phyloP scores from a whole-genome alignment of 2,797 vertebrate species.

The Telmatherina bonti region DNA sequence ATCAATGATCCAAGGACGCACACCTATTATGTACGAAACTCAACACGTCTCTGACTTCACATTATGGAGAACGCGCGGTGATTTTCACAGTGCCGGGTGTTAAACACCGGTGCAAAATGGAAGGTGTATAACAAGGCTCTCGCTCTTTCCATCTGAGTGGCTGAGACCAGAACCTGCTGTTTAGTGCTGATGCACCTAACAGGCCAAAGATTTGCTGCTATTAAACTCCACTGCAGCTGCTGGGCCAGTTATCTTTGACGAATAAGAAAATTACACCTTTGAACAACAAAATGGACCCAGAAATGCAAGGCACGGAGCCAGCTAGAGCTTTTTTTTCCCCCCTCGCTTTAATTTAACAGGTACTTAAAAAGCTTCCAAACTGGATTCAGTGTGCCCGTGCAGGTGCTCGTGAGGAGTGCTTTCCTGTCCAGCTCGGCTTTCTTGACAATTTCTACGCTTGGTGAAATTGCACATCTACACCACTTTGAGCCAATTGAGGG shows the following conservation, averaged over 20 bases:
- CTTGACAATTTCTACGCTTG: slow-evolving; percentile 8
- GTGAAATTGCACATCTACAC: slow-evolving; percentile 29
- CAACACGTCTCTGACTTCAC: background rate
- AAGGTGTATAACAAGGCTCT: slow-evolving; percentile 15
- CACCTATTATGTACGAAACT: slow-evolving; percentile 5
- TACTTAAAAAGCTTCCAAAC: slow-evolving; percentile 42
- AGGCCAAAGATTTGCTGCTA: slow-evolving; percentile 48
- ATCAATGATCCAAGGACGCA: background rate
- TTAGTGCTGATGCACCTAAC: slow-evolving; percentile 54
- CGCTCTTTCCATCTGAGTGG: slow-evolving; percentile 36
- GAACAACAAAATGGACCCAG: slow-evolving; percentile 41
- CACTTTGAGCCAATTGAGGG: slow-evolving; percentile 9
- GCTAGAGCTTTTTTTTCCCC: slow-evolving; percentile 19
- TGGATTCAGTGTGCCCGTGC: slow-evolving; percentile 23
- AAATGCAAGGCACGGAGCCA: slow-evolving; percentile 22
- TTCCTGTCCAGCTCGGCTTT: slow-evolving; percentile 17
- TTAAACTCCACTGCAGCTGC: slow-evolving; percentile 41
- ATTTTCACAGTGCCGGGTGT: background rate
- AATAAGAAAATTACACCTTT: slow-evolving; percentile 63
- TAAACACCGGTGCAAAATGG: slow-evolving; percentile 29
- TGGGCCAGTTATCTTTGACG: slow-evolving; percentile 46
- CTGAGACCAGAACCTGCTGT: slow-evolving; percentile 37
- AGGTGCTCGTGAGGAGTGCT: slow-evolving; percentile 13
- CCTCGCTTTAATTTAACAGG: slow-evolving; percentile 33
- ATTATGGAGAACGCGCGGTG: background rate